Evolutionary conservation across 2,797 vertebrate species (phyloP), one percentile per base, ranked within the genome.

Genomic region (Sylvilagus floridanus): DNA sequence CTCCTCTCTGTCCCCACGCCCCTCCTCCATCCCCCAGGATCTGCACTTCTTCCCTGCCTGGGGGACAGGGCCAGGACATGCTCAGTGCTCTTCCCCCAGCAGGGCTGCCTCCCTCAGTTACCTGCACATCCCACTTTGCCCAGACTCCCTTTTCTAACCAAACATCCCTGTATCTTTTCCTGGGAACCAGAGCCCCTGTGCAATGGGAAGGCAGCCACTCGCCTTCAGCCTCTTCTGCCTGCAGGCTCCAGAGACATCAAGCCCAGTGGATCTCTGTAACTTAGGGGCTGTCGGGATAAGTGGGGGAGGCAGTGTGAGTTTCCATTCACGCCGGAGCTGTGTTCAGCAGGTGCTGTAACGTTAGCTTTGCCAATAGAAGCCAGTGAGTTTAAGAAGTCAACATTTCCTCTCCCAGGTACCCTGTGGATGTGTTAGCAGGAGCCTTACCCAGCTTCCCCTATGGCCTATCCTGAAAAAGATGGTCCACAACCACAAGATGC

Each of bases 331-430:
- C 42, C 11, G 11, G 26, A 76, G 35, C 28, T n/a, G 7, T 0
- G 0, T 17, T 62, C 79, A 13, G 75, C 4, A 2, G 75, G 10
- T 0, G 1, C 37, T 35, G 0, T 12, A 1, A 16, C 6, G 0
- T 7, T 2, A 5, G 17, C 71, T 22, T 71, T 75, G 77, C 77
- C 2, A 7, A 13, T 17, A 26, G 79, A 32, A 69, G 60, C 62
- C 5, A 52, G 8, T 52, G 37, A 26, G 26, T 63, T 50, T 4
- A 2, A 10, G 8, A 35, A 65, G 35, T 72, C 50, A 68, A 3
- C 73, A 78, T 19, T 85, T 95, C 78, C 63, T 82, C 88, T 86
- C 11, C 28, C 69, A 75, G 75, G 42, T n/a, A 50, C 50, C 3
- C 4, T 69, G 30, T 3, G 60, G 47, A 30, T 0, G 0, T 19